Evolutionary conservation across 2,888 invertebrate genomes (phyloP), one percentile per base, ranked within the genome.

Genomic region (Ecliptopera silaceata): DNA sequence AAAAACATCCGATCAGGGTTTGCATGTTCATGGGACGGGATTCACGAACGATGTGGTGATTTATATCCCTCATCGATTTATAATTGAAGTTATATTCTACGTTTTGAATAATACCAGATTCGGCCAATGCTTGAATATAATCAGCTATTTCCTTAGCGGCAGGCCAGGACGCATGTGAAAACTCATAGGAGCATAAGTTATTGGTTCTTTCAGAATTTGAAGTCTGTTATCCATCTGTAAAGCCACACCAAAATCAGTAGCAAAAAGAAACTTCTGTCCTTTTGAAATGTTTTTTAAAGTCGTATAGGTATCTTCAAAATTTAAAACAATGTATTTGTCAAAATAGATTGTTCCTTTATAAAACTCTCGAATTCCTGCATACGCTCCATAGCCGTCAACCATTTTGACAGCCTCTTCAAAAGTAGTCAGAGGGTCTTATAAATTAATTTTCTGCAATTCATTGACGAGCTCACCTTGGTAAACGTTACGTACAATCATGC

Each of bases 391-490:
- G 29, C 68, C 74, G 5, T 79, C 70, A 0, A 82, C 70, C 38
- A 46, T 46, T 10, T 67, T 54, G 4, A 82, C 18, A 10, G 82
- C 80, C 1, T 82, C 75, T 38, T 73, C 66, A 5, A 82, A 34
- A 0, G 72, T 67, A 1, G 51, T 53, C 8, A 81, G 65, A 4
- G 70, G 78, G 3, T 74, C 70, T 59, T 86, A 86, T 20, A 81
- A 62, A 31, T 74, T 63, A 31, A 61, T 57, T 8, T 63, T 75
- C 18, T 78, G 79, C 49, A 87, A 63, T 10, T 71, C 74, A 2
- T 81, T 59, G 0, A 85, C 72, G 0, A 87, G 70, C 13, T 77
- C 74, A 4, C 82, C 79, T 67, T 82, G 82, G 56, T 84, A 85
- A 20, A 66, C 75, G 12, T 82, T 78, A 13, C 83, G 77, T n/a